Conservation (phyloP, 2,113 vertebrate genomes). For the Nesoenas mayeri region DNA sequence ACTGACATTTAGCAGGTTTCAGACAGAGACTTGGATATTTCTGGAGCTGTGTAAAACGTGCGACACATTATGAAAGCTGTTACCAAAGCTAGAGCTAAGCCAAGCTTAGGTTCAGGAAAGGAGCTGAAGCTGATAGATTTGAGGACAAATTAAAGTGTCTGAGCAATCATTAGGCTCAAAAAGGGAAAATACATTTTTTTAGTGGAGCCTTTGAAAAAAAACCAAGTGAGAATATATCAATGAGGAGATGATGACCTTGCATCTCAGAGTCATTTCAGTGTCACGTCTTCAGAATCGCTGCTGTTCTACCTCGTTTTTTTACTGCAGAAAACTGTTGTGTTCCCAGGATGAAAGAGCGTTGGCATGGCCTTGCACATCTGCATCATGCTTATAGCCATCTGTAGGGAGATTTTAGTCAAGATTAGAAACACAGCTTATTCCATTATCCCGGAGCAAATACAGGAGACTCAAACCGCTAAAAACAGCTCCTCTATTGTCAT, state of each 20-base stretch:
- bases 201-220: neutral
- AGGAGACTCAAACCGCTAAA: neutral
- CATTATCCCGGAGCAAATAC: constrained; percentile 9
- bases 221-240: neutral
- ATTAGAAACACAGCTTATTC: constrained; percentile 33
- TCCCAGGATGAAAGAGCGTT: neutral
- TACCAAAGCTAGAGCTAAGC: neutral
- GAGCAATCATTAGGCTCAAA: neutral
- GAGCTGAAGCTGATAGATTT: neutral
- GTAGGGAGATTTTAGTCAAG: constrained; percentile 27
- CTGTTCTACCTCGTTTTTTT: neutral
- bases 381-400: neutral
- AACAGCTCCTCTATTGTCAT: neutral
- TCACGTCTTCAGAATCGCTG: neutral
- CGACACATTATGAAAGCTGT: accelerated
- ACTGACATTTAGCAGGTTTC: neutral
- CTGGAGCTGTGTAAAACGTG: neutral
- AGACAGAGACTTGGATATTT: neutral
- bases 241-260: neutral
- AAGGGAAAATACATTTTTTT: neutral
- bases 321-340: neutral
- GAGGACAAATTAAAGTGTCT: neutral
- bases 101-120: neutral
- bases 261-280: neutral
- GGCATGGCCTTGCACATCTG: neutral